Conservation (phyloP, 1,140 invertebrate species). For the Bombus superbus region DNA sequence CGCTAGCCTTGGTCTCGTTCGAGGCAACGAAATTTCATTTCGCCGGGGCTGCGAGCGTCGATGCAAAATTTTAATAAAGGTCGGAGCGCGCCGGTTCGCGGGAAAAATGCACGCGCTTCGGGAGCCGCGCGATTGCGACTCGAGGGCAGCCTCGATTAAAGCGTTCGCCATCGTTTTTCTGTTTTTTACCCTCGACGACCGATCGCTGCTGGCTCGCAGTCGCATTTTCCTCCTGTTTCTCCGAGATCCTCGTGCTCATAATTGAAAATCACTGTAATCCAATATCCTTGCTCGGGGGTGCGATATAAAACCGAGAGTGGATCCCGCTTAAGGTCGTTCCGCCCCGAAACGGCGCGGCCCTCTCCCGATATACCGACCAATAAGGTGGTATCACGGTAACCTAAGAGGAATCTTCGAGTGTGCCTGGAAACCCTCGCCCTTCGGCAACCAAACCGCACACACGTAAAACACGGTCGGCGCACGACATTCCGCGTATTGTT, state of each 20-base stretch:
- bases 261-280: slow-evolving; percentile 75
- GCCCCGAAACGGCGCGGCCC: not conserved
- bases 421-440: slow-evolving; percentile 36
- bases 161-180: not conserved
- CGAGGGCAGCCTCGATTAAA: slow-evolving; percentile 39
- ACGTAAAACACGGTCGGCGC: not conserved
- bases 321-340: slow-evolving; percentile 58
- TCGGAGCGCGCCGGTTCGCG: not conserved
- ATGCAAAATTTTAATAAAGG: slow-evolving; percentile 54
- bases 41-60: not conserved
- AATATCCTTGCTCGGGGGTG: slow-evolving; percentile 58
- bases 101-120: slow-evolving; percentile 9
- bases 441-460: slow-evolving; percentile 47
- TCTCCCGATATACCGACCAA: slow-evolving; percentile 60
- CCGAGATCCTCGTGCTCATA: slow-evolving; percentile 50
- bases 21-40: slow-evolving; percentile 39
- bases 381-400: slow-evolving; percentile 65
- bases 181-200: not conserved
- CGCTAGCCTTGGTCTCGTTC: not conserved
- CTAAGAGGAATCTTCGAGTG: slow-evolving; percentile 30
- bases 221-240: slow-evolving; percentile 38
- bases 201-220: not conserved
- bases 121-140: slow-evolving; percentile 13
- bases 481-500: slow-evolving; percentile 56
- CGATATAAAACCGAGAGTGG: slow-evolving; percentile 58